A percentile compares a stretch with the other conserved stretches of the same genome.
phyloP scores from a whole-genome alignment of 1,140 invertebrate species.

The Hyles euphorbiae region DNA sequence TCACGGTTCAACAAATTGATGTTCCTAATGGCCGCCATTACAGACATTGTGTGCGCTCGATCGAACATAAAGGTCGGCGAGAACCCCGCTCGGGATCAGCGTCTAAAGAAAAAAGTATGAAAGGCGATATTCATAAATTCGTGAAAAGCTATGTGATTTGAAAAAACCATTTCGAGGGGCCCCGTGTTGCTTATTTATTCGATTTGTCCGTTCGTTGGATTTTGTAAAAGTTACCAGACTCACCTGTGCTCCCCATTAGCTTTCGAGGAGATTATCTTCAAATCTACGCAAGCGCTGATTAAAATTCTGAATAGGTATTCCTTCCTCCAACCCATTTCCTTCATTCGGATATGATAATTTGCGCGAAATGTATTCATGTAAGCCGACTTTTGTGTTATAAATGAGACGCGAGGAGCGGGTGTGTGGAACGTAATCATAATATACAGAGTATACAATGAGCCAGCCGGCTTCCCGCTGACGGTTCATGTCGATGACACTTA shows the following conservation, averaged over 20 bases:
- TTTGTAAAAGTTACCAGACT: conserved; percentile 6
- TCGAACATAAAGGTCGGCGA: conserved; percentile 54
- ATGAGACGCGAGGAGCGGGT: neutral
- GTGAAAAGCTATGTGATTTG: conserved; percentile 14
- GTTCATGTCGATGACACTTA: conserved; percentile 25
- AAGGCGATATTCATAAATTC: conserved; percentile 50
- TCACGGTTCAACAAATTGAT: conserved; percentile 62
- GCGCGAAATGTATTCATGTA: conserved; percentile 12
- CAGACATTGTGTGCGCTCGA: conserved; percentile 56
- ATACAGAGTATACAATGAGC: too few species aligned
- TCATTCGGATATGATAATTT: conserved; percentile 18
- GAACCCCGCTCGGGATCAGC: conserved; percentile 33
- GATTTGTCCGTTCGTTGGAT: conserved; percentile 25
- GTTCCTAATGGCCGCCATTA: conserved; percentile 65
- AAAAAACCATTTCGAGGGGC: conserved; percentile 11
- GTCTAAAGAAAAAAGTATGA: conserved; percentile 38
- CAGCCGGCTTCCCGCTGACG: neutral
- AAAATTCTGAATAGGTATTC: conserved; percentile 17
- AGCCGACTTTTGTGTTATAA: conserved; percentile 9
- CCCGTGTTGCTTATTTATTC: conserved; percentile 27
- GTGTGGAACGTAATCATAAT: too few species aligned
- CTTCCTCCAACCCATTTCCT: conserved; percentile 13
- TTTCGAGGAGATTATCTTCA: neutral
- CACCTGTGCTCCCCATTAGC: conserved; percentile 1
- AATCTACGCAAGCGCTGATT: conserved; percentile 14